phyloP scores from a whole-genome alignment of 92 coral and sea anemone species.

The Epizoanthus illoricatus region DNA sequence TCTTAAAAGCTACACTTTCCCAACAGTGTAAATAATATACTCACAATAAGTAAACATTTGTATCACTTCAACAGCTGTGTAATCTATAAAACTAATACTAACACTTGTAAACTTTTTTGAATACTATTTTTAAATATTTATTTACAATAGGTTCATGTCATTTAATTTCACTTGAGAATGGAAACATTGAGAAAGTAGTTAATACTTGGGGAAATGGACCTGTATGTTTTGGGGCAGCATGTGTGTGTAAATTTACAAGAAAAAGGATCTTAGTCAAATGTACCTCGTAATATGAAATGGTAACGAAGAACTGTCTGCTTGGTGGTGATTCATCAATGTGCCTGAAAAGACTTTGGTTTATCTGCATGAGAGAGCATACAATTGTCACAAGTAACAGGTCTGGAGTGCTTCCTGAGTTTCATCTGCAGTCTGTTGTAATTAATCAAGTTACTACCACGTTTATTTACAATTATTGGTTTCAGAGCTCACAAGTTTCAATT shows the following conservation, averaged over 20 bases:
- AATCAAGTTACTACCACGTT: too few relatives aligned
- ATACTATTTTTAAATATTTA: too few relatives aligned
- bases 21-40: too few relatives aligned
- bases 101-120: too few relatives aligned
- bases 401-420: too few relatives aligned
- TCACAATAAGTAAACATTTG: too few relatives aligned
- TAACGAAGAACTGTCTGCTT: constrained; percentile 87
- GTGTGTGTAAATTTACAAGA: background rate
- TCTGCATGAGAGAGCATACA: constrained; percentile 42
- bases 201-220: background rate
- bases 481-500: too few relatives aligned
- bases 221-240: background rate
- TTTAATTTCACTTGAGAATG: background rate
- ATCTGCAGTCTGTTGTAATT: too few relatives aligned
- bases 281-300: constrained; percentile 96
- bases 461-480: too few relatives aligned
- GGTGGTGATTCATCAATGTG: constrained; percentile 91
- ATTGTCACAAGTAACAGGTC: background rate
- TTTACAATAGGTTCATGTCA: background rate
- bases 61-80: too few relatives aligned
- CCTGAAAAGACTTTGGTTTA: constrained; percentile 82
- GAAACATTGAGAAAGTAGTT: background rate
- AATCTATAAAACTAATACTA: too few relatives aligned
- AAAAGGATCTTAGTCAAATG: background rate
- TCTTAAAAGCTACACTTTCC: too few relatives aligned